Percentiles rank a stretch among this genome's conserved stretches.
Conservation (phyloP, 1,140 invertebrate species). For the Brachionus paranguensis region DNA sequence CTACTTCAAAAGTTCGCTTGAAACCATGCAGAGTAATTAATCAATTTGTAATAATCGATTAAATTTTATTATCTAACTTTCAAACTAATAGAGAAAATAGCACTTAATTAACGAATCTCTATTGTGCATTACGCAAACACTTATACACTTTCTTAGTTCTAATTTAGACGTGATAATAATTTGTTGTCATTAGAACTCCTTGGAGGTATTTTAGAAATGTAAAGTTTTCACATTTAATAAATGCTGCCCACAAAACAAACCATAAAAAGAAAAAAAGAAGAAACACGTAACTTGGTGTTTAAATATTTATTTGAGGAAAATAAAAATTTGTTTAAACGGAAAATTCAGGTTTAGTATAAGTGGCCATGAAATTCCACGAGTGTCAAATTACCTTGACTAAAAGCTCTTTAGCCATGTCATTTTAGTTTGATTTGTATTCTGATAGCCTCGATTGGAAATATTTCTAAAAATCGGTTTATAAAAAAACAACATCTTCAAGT, state of each 20-base stretch:
- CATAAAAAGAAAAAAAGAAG: not conserved
- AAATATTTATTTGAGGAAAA: slow-evolving; percentile 12
- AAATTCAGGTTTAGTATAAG: slow-evolving; percentile 5
- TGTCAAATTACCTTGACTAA: not conserved
- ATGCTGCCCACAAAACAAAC: not conserved
- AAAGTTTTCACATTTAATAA: not conserved
- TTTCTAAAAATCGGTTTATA: not conserved
- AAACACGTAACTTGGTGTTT: slow-evolving; percentile 15
- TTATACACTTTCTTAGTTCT: not conserved
- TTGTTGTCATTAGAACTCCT: not conserved
- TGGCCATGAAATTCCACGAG: not conserved
- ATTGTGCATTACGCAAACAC: not conserved
- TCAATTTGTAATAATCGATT: not conserved
- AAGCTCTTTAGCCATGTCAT: not conserved
- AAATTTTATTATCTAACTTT: slow-evolving; percentile 3
- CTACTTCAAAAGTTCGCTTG: not conserved
- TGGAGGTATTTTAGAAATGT: not conserved
- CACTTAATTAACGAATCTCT: not conserved
- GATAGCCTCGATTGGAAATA: not conserved
- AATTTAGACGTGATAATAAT: not conserved
- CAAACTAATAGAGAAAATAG: not conserved
- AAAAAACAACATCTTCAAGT: not conserved
- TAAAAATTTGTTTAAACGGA: not conserved
- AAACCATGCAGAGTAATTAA: not conserved
- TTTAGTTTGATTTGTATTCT: slow-evolving; percentile 23